These are phyloP conservation scores for Lucilia sericata DNA, from an alignment of 1,140 invertebrate species.

Conservation along the genomic window DNA sequence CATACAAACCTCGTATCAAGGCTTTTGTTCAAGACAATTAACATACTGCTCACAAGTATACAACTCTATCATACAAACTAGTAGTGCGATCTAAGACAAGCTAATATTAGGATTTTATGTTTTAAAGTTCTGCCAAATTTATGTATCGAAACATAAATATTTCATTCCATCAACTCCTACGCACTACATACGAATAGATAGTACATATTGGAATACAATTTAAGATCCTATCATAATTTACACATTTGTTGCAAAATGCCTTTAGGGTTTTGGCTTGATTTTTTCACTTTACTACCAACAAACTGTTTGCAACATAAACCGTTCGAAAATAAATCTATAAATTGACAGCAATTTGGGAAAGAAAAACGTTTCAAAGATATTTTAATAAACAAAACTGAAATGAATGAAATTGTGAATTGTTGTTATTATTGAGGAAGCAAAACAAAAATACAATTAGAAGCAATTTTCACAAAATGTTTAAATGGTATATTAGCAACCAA, in stretches of 20 bases:
- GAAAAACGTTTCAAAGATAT: not conserved
- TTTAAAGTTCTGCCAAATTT: not conserved
- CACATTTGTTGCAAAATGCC: conserved; percentile 12
- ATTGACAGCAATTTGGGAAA: not conserved
- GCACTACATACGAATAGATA: not conserved
- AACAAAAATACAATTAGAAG: not conserved
- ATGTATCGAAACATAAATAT: not conserved
- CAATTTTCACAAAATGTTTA: no score
- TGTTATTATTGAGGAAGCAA: not conserved
- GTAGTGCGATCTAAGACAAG: no score
- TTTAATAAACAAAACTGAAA: not conserved
- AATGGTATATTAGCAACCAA: not conserved
- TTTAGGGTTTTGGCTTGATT: not conserved
- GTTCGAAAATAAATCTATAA: not conserved
- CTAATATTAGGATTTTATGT: not conserved
- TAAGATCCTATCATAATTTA: not conserved
- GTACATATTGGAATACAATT: not conserved
- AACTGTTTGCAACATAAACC: not conserved
- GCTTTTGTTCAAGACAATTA: no score
- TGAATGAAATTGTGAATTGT: not conserved
- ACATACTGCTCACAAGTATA: no score
- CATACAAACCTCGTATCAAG: no score
- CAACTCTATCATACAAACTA: no score
- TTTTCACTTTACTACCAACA: not conserved
- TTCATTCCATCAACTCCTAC: not conserved